These are phyloP conservation scores for Leucania comma DNA, from an alignment of 2,888 invertebrate genomes.

Conservation along the genomic window DNA sequence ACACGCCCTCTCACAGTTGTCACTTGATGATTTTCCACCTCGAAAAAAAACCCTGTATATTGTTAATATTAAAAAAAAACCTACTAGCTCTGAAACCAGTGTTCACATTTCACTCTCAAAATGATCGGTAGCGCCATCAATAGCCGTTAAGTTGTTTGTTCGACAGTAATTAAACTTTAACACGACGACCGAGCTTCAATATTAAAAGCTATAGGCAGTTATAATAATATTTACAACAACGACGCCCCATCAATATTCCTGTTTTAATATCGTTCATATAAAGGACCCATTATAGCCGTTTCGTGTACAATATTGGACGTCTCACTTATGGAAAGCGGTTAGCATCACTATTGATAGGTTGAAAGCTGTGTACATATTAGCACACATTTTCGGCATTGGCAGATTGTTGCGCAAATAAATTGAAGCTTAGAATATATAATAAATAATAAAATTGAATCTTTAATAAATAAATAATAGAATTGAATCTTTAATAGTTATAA, in stretches of 20 bases:
- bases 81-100: not conserved
- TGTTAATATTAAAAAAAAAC: not conserved
- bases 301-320: constrained; percentile 19
- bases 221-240: constrained; percentile 51
- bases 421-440: no score
- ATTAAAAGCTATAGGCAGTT: constrained; percentile 44
- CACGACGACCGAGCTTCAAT: constrained; percentile 22
- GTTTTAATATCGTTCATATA: constrained; percentile 60
- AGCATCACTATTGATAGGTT: constrained; percentile 14
- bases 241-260: constrained; percentile 57
- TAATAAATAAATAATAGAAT: no score
- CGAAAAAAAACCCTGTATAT: not conserved
- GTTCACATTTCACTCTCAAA: constrained; percentile 8
- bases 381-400: not conserved
- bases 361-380: not conserved
- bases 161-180: constrained; percentile 53
- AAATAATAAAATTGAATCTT: no score
- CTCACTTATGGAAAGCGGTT: constrained; percentile 24
- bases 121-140: constrained; percentile 26
- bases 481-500: no score
- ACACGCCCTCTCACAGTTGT: no score
- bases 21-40: no score
- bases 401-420: not conserved
- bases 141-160: constrained; percentile 32
- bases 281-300: constrained; percentile 37